A percentile compares a stretch with the other conserved stretches of the same genome.
phyloP scores from a whole-genome alignment of 2,113 vertebrate species.

The Nyctibius bracteatus region DNA sequence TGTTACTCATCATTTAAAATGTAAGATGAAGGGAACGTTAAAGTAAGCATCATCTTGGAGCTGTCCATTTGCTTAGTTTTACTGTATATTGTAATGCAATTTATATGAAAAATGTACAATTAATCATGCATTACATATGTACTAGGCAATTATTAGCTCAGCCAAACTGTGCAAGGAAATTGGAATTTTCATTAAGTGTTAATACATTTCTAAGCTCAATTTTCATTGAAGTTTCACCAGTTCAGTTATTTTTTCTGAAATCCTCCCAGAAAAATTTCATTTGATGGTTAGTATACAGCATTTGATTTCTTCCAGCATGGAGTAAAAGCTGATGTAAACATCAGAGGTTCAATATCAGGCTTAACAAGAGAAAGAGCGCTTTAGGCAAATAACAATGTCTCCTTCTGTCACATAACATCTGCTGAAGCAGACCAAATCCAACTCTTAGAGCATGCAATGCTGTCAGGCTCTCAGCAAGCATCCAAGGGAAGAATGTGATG shows the following conservation, averaged over 20 bases:
- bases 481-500: background rate
- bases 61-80: background rate
- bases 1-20: background rate
- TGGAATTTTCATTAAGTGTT: background rate
- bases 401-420: background rate
- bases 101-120: background rate
- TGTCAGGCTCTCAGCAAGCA: background rate
- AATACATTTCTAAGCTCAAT: background rate
- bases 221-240: background rate
- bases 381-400: background rate
- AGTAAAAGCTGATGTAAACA: background rate
- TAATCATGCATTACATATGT: background rate
- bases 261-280: background rate
- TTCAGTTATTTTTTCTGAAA: background rate
- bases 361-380: background rate
- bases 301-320: background rate
- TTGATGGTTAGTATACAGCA: background rate
- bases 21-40: background rate
- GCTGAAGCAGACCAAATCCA: background rate
- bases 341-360: background rate
- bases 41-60: background rate
- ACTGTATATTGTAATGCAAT: background rate
- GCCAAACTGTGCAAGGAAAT: background rate
- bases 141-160: background rate
- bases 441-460: background rate